Evolutionary conservation across 2,888 invertebrate species (phyloP), one percentile per base, ranked within the genome.

Genomic region (Bellardia pandia): DNA sequence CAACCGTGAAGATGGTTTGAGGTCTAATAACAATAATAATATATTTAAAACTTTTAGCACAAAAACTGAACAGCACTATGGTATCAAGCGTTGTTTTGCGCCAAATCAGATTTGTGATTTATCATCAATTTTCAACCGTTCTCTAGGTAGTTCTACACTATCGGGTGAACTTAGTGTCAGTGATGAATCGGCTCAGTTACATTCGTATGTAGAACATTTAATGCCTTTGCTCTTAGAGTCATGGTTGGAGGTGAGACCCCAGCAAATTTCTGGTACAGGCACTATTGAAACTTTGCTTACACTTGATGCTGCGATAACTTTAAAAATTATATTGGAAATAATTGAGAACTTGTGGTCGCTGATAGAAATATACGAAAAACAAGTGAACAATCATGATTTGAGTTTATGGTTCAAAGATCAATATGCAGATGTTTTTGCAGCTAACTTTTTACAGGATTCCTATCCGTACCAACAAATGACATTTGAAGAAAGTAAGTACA

Each of bases 171-270:
- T n/a, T 30, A 66, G 14, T 30, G 33, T 8, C 30, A 74, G 3
- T 7, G 78, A 86, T 33, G 79, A 85, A n/a, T 58, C 76, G 13
- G 69, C 3, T 88, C 94, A 90, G 33, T 88, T 97, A 83, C 94
- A 94, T 79, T 94, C 94, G 72, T 96, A 97, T 91, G 94, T 96
- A 45, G 94, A 95, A 85, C 95, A 95, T 51, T 93, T 98, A 66
- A 94, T 98, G 93, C 97, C 98, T 0, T 93, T 98, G 37, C 94
- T 98, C 79, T 95, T 96, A 91, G 97, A 98, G 92, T 96, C 96
- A 72, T 98, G 98, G 97, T 92, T 97, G 37, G 98, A 98, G 94
- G 96, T 96, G 14, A 94, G 95, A 69, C 96, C 97, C 6, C 94
- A 91, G 86, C 85, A 86, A 62, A 92, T 60, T 37, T 30, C 68